A percentile compares a stretch with the other conserved stretches of the same genome.
phyloP scores from a whole-genome alignment of 2,888 invertebrate genomes.

The Lymantria dispar region DNA sequence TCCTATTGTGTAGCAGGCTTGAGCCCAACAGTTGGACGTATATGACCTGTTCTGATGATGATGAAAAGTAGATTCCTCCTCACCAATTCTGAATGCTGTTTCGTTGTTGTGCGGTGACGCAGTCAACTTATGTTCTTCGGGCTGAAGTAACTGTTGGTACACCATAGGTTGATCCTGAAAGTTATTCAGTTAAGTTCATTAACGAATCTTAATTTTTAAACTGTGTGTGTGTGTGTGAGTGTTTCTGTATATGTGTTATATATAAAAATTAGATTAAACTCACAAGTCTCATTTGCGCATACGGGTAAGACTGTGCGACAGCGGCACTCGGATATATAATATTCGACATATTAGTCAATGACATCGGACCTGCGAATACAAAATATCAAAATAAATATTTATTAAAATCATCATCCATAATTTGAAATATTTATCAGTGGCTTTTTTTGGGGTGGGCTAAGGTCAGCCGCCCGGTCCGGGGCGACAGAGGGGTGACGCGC shows the following conservation, averaged over 20 bases:
- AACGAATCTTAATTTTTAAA: no score
- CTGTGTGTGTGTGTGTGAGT: no score
- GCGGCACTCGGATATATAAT: conserved; percentile 52
- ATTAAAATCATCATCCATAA: no score
- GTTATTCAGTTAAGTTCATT: background rate
- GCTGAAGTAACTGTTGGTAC: conserved; percentile 47
- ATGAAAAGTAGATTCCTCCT: conserved; percentile 5
- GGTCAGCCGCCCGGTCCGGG: no score
- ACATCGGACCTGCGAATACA: conserved; percentile 51
- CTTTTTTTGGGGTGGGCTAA: no score
- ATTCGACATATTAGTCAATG: conserved; percentile 48
- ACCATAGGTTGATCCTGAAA: conserved; percentile 50
- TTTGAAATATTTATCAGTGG: no score
- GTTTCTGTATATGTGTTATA: no score
- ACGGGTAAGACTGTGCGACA: conserved; percentile 47
- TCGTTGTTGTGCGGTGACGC: conserved; percentile 49
- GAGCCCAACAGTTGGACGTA: no score
- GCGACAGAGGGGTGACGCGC: no score
- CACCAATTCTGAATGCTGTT: conserved; percentile 69
- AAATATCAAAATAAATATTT: background rate
- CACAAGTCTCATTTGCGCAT: conserved; percentile 53
- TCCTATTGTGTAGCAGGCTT: no score
- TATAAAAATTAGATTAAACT: conserved; percentile 24
- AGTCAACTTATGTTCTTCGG: conserved; percentile 52
- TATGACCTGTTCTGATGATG: no score